Percentiles rank a stretch among this genome's conserved stretches.
These are phyloP conservation scores for Enteromius afrohamiltoni DNA, from an alignment of 2,797 vertebrate species.

Conservation along the genomic window DNA sequence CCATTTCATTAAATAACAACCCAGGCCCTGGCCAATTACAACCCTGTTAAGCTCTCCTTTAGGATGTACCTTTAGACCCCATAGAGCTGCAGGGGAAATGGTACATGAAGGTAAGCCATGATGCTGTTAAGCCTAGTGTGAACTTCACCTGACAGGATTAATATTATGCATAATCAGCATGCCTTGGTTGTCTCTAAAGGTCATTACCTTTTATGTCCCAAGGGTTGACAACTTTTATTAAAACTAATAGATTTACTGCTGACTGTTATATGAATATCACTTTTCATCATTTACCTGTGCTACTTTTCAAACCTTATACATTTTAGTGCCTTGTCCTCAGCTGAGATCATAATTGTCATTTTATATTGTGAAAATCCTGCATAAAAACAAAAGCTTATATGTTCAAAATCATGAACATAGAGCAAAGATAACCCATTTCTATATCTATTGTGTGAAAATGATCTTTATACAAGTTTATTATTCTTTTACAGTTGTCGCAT, in stretches of 20 bases:
- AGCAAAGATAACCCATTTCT: not conserved
- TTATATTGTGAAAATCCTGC: no score
- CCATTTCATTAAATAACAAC: conserved; percentile 19
- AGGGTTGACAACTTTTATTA: not conserved
- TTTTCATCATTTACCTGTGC: not conserved
- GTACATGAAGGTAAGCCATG: not conserved
- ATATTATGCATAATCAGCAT: not conserved
- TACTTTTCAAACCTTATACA: not conserved
- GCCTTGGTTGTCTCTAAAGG: not conserved
- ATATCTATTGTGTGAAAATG: not conserved
- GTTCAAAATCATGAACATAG: not conserved
- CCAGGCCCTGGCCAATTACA: conserved; percentile 14
- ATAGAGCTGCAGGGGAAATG: not conserved
- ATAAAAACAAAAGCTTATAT: not conserved
- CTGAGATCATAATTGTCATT: not conserved
- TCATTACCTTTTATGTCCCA: not conserved
- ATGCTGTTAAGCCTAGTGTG: not conserved
- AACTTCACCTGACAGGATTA: conserved; percentile 9
- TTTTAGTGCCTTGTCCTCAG: not conserved
- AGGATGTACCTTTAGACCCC: not conserved
- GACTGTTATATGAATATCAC: not conserved
- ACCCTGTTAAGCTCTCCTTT: not conserved
- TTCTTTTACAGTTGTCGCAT: not conserved
- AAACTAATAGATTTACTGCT: not conserved
- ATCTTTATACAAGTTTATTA: not conserved